Base-by-base conservation (phyloP, 2,113 vertebrate species). In the Marmota monax region DNA sequence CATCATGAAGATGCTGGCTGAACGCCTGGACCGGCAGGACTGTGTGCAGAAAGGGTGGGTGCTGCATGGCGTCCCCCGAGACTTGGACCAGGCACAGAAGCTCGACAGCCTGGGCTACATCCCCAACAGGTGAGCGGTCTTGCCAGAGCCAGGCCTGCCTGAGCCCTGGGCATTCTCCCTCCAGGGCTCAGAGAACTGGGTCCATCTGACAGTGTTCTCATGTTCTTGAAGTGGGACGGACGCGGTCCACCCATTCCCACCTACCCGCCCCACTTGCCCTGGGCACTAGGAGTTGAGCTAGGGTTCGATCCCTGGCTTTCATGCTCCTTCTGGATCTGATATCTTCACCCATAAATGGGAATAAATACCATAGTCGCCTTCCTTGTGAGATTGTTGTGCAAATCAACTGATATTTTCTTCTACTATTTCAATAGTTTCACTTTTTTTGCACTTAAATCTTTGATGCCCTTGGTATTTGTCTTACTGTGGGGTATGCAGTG, bases 91-190 rank as follows among this genome's bases (percentile, higher is more conserved):
- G 98, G 99, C 98, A 0, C 73, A 95, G 14, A 39, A 97, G 95
- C 98, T 99, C 95, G 84, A 97, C 0, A 94, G 86, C 32, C 63
- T 96, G 5, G 98, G 97, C 51, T 96, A 98, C 67, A 79, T 73
- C 51, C 99, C 99, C 86, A 99, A 99, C 99, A 99, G 99, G 99
- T 99, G 78, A 98, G 97, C 18, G 0, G 53, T 0, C 16, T 2
- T 2, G 2, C 9, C 0, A 0, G 39, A 39, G n/a, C 76, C 17
- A 37, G 48, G 29, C 61, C 67, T 2, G 2, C 7, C 37, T 22
- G 11, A 10, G 1, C 5, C 7, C 20, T 3, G 37, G 69, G 72
- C 29, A 6, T 5, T 32, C 7, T 69, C 65, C 1, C 2, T 23
- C 14, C 16, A 7, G 39, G 63, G 20, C 45, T 39, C 37, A 0